A percentile compares a stretch with the other conserved stretches of the same genome.
phyloP scores from a whole-genome alignment of 2,888 invertebrate genomes.

The Sphaerophoria rueppellii region DNA sequence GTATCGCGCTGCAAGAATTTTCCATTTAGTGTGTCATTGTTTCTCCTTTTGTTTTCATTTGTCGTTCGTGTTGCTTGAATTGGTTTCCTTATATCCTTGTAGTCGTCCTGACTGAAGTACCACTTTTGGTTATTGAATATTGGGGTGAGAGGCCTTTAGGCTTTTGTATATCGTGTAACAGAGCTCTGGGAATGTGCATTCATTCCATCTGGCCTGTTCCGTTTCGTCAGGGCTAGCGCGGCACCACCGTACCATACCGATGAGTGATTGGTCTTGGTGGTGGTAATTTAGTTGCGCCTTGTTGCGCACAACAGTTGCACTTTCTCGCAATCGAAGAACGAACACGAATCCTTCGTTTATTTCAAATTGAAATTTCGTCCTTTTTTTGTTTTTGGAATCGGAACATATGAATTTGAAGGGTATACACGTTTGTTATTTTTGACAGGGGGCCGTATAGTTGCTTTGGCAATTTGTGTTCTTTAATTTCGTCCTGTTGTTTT shows the following conservation, averaged over 20 bases:
- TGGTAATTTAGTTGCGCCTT: slow-evolving; percentile 72
- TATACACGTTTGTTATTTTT: slow-evolving; percentile 16
- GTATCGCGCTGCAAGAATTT: slow-evolving; percentile 59
- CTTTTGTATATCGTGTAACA: slow-evolving; percentile 13
- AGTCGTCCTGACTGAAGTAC: slow-evolving; percentile 58
- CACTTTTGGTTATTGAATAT: slow-evolving; percentile 65
- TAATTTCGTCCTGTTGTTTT: slow-evolving; percentile 21
- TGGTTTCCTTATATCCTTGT: slow-evolving; percentile 35
- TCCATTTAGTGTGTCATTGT: slow-evolving; percentile 68
- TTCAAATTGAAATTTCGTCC: slow-evolving; percentile 24
- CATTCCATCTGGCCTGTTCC: slow-evolving; percentile 53
- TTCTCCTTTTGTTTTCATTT: slow-evolving; percentile 39
- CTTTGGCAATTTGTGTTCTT: slow-evolving; percentile 54
- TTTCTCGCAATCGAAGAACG: neutral
- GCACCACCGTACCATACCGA: neutral
- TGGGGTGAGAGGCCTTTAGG: slow-evolving; percentile 57
- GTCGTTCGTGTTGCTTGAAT: slow-evolving; percentile 9
- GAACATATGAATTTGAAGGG: slow-evolving; percentile 24
- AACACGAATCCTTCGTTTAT: slow-evolving; percentile 36
- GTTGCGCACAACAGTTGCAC: slow-evolving; percentile 72
- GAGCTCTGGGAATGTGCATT: slow-evolving; percentile 42
- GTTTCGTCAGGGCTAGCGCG: too few species aligned
- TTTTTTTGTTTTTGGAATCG: slow-evolving; percentile 13
- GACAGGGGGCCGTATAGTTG: slow-evolving; percentile 39
- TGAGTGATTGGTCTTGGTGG: slow-evolving; percentile 62